Conservation (phyloP, 1,140 invertebrate genomes). For the Episyrphus balteatus region DNA sequence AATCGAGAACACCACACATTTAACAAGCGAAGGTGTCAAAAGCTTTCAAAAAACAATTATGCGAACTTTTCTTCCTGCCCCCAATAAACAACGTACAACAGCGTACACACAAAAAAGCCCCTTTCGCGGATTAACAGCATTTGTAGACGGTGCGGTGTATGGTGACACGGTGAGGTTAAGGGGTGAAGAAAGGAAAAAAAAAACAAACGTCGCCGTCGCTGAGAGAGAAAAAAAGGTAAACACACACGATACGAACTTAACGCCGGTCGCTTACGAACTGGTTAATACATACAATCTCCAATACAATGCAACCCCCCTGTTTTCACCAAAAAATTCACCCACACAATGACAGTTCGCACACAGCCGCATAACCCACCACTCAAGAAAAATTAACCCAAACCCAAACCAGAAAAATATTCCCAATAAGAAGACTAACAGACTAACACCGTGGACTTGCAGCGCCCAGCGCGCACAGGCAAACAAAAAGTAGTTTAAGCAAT, state of each 20-base stretch:
- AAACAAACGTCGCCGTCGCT: slow-evolving; percentile 12
- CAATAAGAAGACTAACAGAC: not conserved
- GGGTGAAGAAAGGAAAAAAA: slow-evolving; percentile 7
- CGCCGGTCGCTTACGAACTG: slow-evolving; percentile 37
- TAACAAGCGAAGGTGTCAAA: too few species aligned
- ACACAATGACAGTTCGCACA: too few species aligned
- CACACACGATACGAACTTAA: slow-evolving; percentile 27
- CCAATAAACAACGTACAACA: too few species aligned
- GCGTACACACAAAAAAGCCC: too few species aligned
- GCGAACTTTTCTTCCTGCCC: too few species aligned
- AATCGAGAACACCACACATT: too few species aligned
- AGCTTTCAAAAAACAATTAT: too few species aligned
- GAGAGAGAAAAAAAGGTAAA: too few species aligned
- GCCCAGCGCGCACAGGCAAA: too few species aligned
- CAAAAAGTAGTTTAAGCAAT: too few species aligned
- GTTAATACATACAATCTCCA: slow-evolving; percentile 22
- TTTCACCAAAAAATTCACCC: not conserved
- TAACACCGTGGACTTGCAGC: not conserved
- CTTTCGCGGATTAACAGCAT: too few species aligned
- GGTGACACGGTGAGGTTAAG: not conserved
- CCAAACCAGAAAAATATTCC: not conserved
- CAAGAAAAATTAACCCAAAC: not conserved
- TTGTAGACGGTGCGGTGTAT: not conserved
- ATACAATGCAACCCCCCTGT: slow-evolving; percentile 21
- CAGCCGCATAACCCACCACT: not conserved